These are phyloP conservation scores for Trypoxylus dichotomus DNA, from an alignment of 1,140 invertebrate species.

Conservation along the genomic window DNA sequence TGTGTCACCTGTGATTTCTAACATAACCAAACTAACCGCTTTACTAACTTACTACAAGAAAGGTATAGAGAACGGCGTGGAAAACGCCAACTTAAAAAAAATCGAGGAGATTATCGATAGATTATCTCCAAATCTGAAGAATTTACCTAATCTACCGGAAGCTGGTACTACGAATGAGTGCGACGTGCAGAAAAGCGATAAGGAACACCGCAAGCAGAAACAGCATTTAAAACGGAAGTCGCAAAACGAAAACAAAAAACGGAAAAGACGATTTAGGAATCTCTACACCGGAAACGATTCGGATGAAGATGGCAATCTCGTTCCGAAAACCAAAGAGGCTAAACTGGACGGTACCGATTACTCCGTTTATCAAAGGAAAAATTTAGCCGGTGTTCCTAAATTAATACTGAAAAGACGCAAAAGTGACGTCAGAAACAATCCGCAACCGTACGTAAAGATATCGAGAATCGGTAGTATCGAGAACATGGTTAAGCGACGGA, in stretches of 20 bases:
- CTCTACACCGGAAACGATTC: conserved; percentile 17
- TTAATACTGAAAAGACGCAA: not conserved
- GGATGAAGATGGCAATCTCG: not conserved
- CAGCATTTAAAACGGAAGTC: not conserved
- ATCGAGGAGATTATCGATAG: conserved; percentile 18
- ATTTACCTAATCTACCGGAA: not conserved
- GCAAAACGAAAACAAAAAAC: not conserved
- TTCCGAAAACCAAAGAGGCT: not conserved
- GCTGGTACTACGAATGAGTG: not conserved
- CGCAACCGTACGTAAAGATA: not conserved
- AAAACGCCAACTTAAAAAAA: not conserved
- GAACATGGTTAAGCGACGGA: conserved; percentile 1
- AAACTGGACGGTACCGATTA: not conserved
- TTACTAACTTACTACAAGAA: not conserved
- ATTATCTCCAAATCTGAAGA: conserved; percentile 1
- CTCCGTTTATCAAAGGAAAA: conserved; percentile 10
- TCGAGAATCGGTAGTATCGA: not conserved
- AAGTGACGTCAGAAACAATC: not conserved
- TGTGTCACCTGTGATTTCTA: not conserved
- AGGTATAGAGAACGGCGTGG: not conserved
- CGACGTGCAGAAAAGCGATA: not conserved
- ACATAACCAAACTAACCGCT: not conserved
- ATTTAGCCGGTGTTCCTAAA: conserved; percentile 15
- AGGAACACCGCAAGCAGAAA: not conserved
- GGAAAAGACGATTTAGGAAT: not conserved